Evolutionary conservation across 1,140 invertebrate species (phyloP).

Genomic region (Neodiprion fabricii): DNA sequence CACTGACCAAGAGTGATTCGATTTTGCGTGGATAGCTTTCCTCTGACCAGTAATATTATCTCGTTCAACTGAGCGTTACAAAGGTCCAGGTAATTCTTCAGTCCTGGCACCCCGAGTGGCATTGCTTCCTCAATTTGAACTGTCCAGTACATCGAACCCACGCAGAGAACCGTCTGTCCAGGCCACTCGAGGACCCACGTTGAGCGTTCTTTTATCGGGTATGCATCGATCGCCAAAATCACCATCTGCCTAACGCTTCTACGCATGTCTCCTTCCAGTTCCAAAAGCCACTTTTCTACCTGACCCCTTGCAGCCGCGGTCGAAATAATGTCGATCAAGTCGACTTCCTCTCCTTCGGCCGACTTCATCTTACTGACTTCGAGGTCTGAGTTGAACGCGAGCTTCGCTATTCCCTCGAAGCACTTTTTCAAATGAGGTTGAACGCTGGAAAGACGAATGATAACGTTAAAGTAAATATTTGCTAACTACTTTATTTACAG

Average conservation of each 20-base stretch:
- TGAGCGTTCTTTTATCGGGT: slow-evolving; percentile 69
- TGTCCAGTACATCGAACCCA: slow-evolving; percentile 90
- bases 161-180: slow-evolving; percentile 88
- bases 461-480: slow-evolving; percentile 6
- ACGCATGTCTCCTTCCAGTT: slow-evolving; percentile 89
- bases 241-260: slow-evolving; percentile 79
- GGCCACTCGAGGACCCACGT: slow-evolving; percentile 88
- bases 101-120: slow-evolving; percentile 56
- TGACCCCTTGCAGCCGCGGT: slow-evolving; percentile 87
- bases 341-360: slow-evolving; percentile 86
- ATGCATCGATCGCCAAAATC: slow-evolving; percentile 69
- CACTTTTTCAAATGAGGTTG: slow-evolving; percentile 97
- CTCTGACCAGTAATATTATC: slow-evolving; percentile 86
- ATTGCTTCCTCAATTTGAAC: slow-evolving; percentile 81
- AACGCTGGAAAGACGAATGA: slow-evolving; percentile 65
- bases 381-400: slow-evolving; percentile 86
- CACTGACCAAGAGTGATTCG: slow-evolving; percentile 82
- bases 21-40: slow-evolving; percentile 86
- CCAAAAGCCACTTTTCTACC: slow-evolving; percentile 95
- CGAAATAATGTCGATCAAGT: slow-evolving; percentile 79
- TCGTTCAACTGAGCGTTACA: slow-evolving; percentile 73
- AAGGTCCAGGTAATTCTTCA: slow-evolving; percentile 42
- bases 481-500: background rate
- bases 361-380: slow-evolving; percentile 91
- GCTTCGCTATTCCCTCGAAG: slow-evolving; percentile 88